These are phyloP conservation scores for Pseudococcus viburni DNA, from an alignment of 2,888 invertebrate species.

Conservation along the genomic window DNA sequence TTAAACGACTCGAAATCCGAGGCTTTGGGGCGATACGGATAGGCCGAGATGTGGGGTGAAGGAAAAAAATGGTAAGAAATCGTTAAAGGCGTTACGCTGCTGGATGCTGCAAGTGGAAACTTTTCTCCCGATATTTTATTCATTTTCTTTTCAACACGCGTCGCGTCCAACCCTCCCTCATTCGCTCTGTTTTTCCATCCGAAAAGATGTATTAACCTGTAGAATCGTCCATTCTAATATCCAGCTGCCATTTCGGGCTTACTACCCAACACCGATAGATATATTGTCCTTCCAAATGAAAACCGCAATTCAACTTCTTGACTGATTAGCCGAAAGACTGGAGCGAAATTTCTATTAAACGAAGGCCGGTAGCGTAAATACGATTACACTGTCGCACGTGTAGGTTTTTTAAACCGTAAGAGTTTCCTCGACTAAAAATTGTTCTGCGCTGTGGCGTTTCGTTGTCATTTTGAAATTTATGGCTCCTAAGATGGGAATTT, in stretches of 20 bases:
- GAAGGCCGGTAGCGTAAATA: constrained; percentile 51
- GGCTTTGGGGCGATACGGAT: background rate
- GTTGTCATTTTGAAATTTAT: too few species aligned
- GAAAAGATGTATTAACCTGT: constrained; percentile 62
- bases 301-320: constrained; percentile 65
- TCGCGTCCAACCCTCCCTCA: background rate
- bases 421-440: background rate
- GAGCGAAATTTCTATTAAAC: constrained; percentile 58
- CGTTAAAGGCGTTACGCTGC: too few species aligned
- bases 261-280: constrained; percentile 55
- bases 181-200: background rate
- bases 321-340: constrained; percentile 63
- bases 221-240: constrained; percentile 29
- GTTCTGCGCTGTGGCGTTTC: too few species aligned
- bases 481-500: too few species aligned
- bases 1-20: constrained; percentile 19
- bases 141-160: constrained; percentile 62
- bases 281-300: constrained; percentile 63
- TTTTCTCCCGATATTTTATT: constrained; percentile 60
- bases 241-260: constrained; percentile 20
- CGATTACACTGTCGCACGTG: background rate
- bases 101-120: background rate
- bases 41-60: background rate
- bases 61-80: background rate
- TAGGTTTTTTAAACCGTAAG: background rate